These are phyloP conservation scores for Sceloporus undulatus DNA, from an alignment of 2,113 vertebrate species.

Conservation along the genomic window DNA sequence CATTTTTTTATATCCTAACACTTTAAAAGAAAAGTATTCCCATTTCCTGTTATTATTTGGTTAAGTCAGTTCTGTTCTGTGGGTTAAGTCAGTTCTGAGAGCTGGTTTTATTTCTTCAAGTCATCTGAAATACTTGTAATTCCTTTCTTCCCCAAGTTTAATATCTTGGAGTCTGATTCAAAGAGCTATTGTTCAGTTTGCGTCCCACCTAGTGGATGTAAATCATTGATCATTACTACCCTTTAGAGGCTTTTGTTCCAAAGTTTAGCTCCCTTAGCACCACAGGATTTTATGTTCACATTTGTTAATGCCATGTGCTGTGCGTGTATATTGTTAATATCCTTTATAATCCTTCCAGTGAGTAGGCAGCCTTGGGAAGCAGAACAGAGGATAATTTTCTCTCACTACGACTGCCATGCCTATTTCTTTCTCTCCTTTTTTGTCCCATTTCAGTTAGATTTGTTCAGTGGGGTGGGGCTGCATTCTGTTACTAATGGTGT, in stretches of 20 bases:
- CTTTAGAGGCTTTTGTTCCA: constrained; percentile 29
- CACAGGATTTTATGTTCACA: constrained; percentile 19
- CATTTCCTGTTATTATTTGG: constrained; percentile 2
- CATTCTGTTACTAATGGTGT: not conserved
- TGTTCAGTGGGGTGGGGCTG: constrained; percentile 16
- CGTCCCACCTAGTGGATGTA: not conserved
- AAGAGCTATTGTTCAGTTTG: accelerated
- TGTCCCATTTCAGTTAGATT: not conserved
- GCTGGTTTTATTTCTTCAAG: constrained; percentile 1
- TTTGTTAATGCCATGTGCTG: constrained; percentile 34
- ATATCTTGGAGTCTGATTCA: not conserved
- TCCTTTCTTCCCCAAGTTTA: not conserved
- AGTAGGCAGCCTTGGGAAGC: constrained; percentile 27
- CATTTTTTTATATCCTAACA: no score
- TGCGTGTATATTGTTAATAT: constrained; percentile 10
- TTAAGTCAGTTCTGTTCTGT: not conserved
- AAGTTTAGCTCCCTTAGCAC: constrained; percentile 53
- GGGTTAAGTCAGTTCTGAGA: constrained; percentile 20
- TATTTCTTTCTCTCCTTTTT: not conserved
- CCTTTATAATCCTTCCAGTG: constrained; percentile 23
- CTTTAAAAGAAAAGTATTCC: not conserved
- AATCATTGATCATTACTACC: not conserved
- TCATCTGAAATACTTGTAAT: constrained; percentile 7
- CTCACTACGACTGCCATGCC: not conserved
- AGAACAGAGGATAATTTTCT: not conserved